Evolutionary conservation across 2,113 vertebrate species (phyloP).

Genomic region (Gallinago jamesoni): DNA sequence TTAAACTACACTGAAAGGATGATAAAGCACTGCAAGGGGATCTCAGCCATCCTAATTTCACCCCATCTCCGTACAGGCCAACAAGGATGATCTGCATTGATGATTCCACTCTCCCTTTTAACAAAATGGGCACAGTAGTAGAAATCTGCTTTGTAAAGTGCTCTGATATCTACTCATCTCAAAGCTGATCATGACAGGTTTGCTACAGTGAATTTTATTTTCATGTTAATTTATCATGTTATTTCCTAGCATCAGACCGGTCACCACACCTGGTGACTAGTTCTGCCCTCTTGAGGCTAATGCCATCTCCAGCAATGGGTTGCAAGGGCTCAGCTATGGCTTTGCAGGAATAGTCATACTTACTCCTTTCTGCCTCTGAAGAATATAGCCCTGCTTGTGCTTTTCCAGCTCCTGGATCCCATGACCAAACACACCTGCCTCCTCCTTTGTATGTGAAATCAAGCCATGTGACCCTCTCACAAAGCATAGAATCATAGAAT

Average conservation of each 20-base stretch:
- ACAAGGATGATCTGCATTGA: not conserved
- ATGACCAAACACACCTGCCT: not conserved
- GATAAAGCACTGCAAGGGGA: not conserved
- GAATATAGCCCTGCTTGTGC: rapidly evolving
- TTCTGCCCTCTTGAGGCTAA: not conserved
- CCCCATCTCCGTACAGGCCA: not conserved
- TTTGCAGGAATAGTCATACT: not conserved
- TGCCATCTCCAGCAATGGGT: not conserved
- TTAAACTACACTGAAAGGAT: not conserved
- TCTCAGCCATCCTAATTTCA: not conserved
- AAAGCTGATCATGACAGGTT: not conserved
- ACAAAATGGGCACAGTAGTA: not conserved
- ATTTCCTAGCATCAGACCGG: not conserved
- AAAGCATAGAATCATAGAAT: not conserved
- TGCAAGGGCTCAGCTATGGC: not conserved
- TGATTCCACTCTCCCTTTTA: not conserved
- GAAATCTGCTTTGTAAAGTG: not conserved
- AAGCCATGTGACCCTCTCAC: not conserved
- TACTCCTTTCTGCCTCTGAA: not conserved
- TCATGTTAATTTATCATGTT: not conserved
- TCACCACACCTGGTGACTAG: not conserved
- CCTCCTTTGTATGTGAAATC: not conserved
- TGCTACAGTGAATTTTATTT: not conserved
- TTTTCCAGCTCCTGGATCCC: not conserved
- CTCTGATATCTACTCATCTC: not conserved